Percentiles rank a stretch among this genome's conserved stretches.
These are phyloP conservation scores for Chrysotoxum bicinctum DNA, from an alignment of 2,888 invertebrate species.

Conservation along the genomic window DNA sequence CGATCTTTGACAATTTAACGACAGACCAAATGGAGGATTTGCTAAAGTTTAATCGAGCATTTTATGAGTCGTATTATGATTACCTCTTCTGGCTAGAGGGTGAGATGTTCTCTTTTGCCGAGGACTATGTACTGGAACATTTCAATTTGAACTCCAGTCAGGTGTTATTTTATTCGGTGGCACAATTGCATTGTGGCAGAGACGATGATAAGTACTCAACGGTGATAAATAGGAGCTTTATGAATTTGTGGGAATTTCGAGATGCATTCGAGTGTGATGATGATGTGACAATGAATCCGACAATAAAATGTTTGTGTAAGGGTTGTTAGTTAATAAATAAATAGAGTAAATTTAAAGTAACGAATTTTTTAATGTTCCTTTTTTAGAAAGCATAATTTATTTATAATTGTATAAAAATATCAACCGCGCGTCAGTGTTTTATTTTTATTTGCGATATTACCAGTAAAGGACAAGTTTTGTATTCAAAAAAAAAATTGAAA, in stretches of 20 bases:
- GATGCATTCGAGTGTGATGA: constrained; percentile 76
- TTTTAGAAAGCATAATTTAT: too few species aligned
- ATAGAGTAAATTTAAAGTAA: not conserved
- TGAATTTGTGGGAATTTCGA: constrained; percentile 78
- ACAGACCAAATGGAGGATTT: constrained; percentile 74
- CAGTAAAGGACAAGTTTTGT: too few species aligned
- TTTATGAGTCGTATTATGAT: constrained; percentile 76
- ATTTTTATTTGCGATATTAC: too few species aligned
- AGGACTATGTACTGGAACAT: constrained; percentile 77
- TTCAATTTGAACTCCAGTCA: constrained; percentile 76
- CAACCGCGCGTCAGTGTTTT: too few species aligned
- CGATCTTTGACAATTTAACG: constrained; percentile 73
- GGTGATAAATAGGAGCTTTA: constrained; percentile 78
- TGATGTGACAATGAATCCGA: constrained; percentile 77
- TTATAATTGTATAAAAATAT: too few species aligned
- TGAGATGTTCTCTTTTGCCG: constrained; percentile 78
- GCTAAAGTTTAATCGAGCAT: constrained; percentile 77
- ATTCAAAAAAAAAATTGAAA: too few species aligned
- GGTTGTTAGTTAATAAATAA: constrained; percentile 33
- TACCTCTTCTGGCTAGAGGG: constrained; percentile 79
- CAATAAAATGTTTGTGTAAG: constrained; percentile 77
- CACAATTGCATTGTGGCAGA: constrained; percentile 78
- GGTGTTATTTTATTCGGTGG: constrained; percentile 78
- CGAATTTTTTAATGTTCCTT: too few species aligned
- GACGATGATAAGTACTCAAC: constrained; percentile 75